Base-by-base conservation (phyloP, 2,797 vertebrate species). In the Scolopax bukidnonensis region DNA sequence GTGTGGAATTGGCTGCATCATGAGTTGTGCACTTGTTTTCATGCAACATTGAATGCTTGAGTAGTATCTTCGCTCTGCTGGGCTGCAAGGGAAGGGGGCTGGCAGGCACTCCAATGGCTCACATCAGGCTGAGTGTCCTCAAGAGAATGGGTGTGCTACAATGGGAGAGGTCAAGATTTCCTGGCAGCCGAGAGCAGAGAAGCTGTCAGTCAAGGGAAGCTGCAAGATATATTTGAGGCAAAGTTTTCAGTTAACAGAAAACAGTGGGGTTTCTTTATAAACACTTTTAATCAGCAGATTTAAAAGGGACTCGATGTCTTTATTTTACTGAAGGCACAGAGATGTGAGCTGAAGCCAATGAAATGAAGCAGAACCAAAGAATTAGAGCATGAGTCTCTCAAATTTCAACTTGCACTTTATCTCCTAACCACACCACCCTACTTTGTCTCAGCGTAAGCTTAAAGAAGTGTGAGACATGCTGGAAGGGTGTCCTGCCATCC, bases 11-110 rank as follows among this genome's bases (percentile, higher is more conserved):
- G 59, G 9, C 87, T 84, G 25, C 73, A 74, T 69, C 30, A 16
- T 91, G 87, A 61, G 67, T 82, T 84, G 23, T 84, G 40, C 14
- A 32, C 80, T 93, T 87, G 71, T 90, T 96, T 95, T 95, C 90
- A 61, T 87, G 80, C 60, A 95, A 50, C 87, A 82, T 57, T 95
- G 83, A 95, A 78, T 4, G 4, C 82, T n/a, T 82, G 63, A 96
- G 67, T 36, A 59, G 77, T 68, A 73, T 79, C 77, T 90, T 87
- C 63, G 56, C 45, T 80, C 69, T 74, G 40, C 59, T 0, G 19
- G 82, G 74, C 43, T 90, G 32, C 32, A 82, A 70, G 63, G 50
- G 32, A 86, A 73, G 27, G 59, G n/a, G 16, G 14, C n/a, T 90
- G 85, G 93, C 91, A 94, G 54, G 68, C 54, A 16, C 13, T 69